Conservation (phyloP, 1,140 invertebrate genomes). For the Chironomus tepperi region DNA sequence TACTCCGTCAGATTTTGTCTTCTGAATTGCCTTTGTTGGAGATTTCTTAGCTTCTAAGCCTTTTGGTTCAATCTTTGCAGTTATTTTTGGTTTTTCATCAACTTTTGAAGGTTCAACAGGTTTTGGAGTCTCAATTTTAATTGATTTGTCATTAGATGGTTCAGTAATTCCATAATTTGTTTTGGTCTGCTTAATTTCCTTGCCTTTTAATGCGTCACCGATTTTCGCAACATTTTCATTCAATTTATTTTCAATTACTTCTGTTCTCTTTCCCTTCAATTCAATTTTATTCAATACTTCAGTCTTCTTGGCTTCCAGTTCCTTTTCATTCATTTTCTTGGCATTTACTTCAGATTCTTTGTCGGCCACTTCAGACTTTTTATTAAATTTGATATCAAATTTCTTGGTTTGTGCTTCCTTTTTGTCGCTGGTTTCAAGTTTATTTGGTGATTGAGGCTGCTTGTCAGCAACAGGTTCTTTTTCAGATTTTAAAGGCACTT, state of each 20-base stretch:
- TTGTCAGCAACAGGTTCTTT: too few relatives aligned
- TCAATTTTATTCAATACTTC: constrained; percentile 23
- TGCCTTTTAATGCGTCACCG: background rate
- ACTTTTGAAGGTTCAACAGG: background rate
- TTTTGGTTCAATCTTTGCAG: background rate
- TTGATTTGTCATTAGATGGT: background rate
- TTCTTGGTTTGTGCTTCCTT: too few relatives aligned
- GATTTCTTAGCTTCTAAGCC: background rate
- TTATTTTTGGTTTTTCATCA: background rate
- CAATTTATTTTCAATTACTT: background rate
- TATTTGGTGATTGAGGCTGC: too few relatives aligned
- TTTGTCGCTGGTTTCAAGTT: too few relatives aligned
- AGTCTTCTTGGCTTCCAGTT: background rate
- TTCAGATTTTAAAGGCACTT: too few relatives aligned
- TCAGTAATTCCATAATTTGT: background rate
- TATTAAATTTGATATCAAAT: too few relatives aligned
- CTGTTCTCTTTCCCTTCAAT: constrained; percentile 24
- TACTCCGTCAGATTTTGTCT: too few relatives aligned
- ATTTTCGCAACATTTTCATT: background rate
- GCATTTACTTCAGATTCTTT: background rate
- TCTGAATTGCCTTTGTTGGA: background rate
- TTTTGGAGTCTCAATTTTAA: background rate
- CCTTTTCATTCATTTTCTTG: background rate
- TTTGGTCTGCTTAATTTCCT: background rate
- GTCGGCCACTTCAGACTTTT: too few relatives aligned